Percentiles rank a stretch among this genome's conserved stretches.
phyloP scores from a whole-genome alignment of 2,888 invertebrate species.

The Neocrepidodera transversa region DNA sequence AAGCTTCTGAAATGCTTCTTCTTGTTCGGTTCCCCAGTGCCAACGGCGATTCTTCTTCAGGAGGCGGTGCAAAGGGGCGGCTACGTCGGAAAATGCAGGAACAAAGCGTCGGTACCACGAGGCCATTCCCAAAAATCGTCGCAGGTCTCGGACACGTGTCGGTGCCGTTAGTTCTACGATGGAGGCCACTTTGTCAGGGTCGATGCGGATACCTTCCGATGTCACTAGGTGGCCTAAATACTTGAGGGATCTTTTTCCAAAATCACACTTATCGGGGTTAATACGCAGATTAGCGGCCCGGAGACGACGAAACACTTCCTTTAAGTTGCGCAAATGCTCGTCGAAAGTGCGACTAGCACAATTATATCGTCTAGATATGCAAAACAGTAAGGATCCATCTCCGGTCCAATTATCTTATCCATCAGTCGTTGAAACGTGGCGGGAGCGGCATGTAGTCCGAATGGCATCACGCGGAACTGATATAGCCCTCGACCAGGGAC shows the following conservation, averaged over 20 bases:
- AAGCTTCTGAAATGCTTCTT: constrained; percentile 2
- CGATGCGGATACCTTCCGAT: background rate
- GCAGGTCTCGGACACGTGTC: background rate
- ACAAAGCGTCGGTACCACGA: constrained; percentile 28
- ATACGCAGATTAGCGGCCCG: background rate
- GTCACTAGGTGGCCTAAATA: background rate
- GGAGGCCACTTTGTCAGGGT: constrained; percentile 6
- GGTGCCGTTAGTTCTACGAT: constrained; percentile 8
- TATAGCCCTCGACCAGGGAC: background rate
- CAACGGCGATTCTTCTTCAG: constrained; percentile 11
- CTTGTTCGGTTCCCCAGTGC: constrained; percentile 7
- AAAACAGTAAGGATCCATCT: background rate
- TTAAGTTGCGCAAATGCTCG: background rate
- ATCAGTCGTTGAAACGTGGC: background rate
- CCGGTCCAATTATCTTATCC: background rate
- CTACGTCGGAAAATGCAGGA: constrained; percentile 13
- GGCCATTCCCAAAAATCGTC: constrained; percentile 18
- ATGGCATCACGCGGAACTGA: background rate
- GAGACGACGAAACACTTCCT: background rate
- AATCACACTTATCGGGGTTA: background rate
- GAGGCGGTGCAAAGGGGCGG: background rate
- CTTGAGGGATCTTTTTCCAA: background rate
- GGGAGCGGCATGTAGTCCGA: background rate
- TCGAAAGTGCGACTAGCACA: background rate
- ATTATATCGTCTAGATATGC: constrained; percentile 1